Percentiles rank a stretch among this genome's conserved stretches.
These are phyloP conservation scores for Dipodomys merriami DNA, from an alignment of 2,113 vertebrate species.

Conservation along the genomic window DNA sequence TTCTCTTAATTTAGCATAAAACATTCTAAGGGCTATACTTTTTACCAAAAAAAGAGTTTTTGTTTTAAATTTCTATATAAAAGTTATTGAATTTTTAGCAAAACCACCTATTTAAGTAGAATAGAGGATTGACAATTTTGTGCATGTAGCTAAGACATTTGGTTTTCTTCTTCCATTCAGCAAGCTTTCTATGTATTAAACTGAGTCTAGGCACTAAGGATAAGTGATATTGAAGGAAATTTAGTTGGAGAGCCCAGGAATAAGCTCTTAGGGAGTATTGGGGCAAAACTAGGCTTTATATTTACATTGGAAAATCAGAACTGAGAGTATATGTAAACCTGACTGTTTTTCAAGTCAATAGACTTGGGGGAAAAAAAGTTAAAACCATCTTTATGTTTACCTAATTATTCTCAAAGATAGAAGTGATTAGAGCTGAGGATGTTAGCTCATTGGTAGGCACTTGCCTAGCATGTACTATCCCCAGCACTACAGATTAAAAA, in stretches of 20 bases:
- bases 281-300: neutral
- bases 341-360: conserved; percentile 23
- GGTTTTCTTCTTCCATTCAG: conserved; percentile 7
- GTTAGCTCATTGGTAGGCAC: no score
- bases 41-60: neutral
- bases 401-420: neutral
- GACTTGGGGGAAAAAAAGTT: conserved; percentile 39
- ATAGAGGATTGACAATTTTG: conserved; percentile 13
- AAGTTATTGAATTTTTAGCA: neutral
- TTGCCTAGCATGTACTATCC: no score
- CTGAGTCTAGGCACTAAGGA: neutral
- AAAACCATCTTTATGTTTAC: conserved; percentile 39
- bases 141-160: neutral
- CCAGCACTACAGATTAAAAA: conserved; percentile 5
- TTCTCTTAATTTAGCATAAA: conserved; percentile 20
- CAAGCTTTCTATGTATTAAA: conserved; percentile 20
- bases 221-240: neutral
- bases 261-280: neutral
- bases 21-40: neutral
- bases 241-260: neutral
- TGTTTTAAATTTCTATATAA: neutral
- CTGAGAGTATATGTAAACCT: neutral
- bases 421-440: neutral
- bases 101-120: neutral
- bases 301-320: conserved; percentile 4